A percentile compares a stretch with the other conserved stretches of the same genome.
Conservation (phyloP, 2,113 vertebrate species). For the Bothrops jararaca region DNA sequence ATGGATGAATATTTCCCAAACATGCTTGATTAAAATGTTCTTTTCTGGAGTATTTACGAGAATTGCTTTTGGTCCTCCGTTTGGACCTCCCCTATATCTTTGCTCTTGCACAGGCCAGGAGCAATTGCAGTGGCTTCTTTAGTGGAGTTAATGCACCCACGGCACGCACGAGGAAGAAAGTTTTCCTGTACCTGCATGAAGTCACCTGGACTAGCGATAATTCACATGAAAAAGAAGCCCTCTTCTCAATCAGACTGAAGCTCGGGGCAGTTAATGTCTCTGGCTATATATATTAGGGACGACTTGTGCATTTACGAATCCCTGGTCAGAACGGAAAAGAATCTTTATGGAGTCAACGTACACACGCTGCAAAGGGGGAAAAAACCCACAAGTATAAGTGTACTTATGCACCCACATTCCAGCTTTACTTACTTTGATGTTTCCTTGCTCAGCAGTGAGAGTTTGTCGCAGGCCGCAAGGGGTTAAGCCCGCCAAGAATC, state of each 20-base stretch:
- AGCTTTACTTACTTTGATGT: conserved; percentile 57
- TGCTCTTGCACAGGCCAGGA: background rate
- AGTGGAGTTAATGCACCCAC: background rate
- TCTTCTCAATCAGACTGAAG: background rate
- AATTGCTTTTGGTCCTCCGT: background rate
- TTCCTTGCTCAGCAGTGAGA: conserved; percentile 57
- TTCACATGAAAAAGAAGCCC: background rate
- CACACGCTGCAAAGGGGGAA: background rate
- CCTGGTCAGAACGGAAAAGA: background rate
- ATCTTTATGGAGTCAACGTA: background rate
- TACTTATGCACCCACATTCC: no score
- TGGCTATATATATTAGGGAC: background rate
- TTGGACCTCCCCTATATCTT: background rate
- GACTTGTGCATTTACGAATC: background rate
- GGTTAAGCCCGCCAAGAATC: conserved; percentile 71
- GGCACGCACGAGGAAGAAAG: no score
- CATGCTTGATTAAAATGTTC: background rate
- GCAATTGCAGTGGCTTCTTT: background rate
- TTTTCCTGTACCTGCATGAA: background rate
- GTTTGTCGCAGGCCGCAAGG: conserved; percentile 64
- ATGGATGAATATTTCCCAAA: background rate
- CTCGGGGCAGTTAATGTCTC: background rate
- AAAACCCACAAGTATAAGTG: background rate
- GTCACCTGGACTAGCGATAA: background rate
- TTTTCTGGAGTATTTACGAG: background rate